phyloP scores from a whole-genome alignment of 2,113 vertebrate genomes.

The Nettapus auritus region DNA sequence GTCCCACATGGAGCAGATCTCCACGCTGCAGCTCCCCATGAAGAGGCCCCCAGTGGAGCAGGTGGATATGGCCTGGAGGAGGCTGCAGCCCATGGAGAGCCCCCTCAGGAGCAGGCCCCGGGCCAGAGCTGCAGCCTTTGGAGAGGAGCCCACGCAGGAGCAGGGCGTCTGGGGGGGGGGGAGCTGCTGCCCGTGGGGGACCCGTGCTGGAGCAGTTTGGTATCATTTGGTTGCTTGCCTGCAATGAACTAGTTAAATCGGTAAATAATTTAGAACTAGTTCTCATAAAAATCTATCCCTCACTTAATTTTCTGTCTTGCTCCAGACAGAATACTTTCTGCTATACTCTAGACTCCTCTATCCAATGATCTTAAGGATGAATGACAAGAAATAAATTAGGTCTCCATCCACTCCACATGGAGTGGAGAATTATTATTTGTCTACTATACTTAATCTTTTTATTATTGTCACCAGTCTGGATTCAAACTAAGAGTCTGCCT shows the following conservation, averaged over 20 bases:
- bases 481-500: neutral
- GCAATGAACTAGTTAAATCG: neutral
- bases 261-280: neutral
- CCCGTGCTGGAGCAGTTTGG: neutral
- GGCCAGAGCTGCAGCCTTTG: no score
- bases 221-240: neutral
- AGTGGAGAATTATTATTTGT: neutral
- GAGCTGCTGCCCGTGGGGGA: no score
- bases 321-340: neutral
- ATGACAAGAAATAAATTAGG: neutral
- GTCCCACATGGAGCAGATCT: no score
- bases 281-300: neutral
- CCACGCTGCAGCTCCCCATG: no score
- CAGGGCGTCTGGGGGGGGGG: no score
- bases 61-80: no score
- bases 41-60: no score
- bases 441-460: neutral
- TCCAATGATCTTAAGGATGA: neutral
- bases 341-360: neutral
- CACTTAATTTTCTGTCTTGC: neutral
- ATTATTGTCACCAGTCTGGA: neutral
- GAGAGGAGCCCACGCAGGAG: no score
- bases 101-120: no score
- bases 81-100: no score
- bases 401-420: accelerated